Evolutionary conservation across 1,140 invertebrate species (phyloP), one percentile per base, ranked within the genome.

Genomic region (Saccostrea glomerata): DNA sequence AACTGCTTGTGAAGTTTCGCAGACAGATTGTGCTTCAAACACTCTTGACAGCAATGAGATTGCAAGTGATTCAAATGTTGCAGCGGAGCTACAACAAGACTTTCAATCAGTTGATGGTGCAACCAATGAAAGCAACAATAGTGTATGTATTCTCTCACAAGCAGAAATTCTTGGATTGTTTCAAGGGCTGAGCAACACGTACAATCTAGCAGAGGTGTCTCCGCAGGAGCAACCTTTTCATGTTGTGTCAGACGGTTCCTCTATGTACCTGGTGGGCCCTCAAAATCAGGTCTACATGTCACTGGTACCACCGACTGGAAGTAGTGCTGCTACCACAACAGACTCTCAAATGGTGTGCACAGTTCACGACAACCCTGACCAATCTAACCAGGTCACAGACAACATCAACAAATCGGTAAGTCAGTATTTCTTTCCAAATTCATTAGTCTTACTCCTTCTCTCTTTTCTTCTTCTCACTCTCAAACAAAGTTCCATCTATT

Each of bases 401-500:
- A 77, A 30, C 15, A 25, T 15, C 25, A 63, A 20, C 58, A 36
- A 30, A 15, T 77, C 70, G 11, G 70, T 77, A 30, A 77, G 70
- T 77, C 23, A 60, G 20, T 60, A 20, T 15, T 25, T 77, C 12
- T 77, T n/a, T n/a, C n/a, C n/a, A n/a, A n/a, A n/a, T n/a, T n/a
- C n/a, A n/a, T n/a, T 30, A 36, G 0, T 77, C 25, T 77, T 13
- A 36, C 70, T 77, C 11, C 36, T 12, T 77, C 70, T 77, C 70
- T 77, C 70, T 77, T 23, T 73, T 77, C 70, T 77, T 25, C 36
- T 6, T 73, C 70, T 73, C 25, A 11, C 66, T 73, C 66, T 73
- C 7, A 25, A 60, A 30, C 25, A 73, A 23, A 11, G 20, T 60
- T 60, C 13, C 0, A 20, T 63, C 58, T 63, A 17, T 77, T 15